Evolutionary conservation across 2,113 vertebrate species (phyloP), one percentile per base, ranked within the genome.

Genomic region (Dipodomys ordii): DNA sequence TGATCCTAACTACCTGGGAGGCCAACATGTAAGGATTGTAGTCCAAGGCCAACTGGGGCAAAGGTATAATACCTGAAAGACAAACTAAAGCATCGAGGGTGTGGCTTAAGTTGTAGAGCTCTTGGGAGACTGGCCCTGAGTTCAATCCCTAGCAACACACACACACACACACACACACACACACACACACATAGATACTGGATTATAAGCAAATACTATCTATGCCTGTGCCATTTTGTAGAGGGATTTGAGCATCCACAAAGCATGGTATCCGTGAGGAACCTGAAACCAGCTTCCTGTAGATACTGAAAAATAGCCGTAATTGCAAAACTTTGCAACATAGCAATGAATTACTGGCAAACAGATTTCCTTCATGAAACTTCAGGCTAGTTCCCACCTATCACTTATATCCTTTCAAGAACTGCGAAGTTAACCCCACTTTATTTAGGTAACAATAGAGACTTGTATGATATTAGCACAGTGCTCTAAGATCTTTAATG

Each of bases 361-460:
- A 72, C 28, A 72, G 35, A 4, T 27, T 92, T 95, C 92, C 76
- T 91, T 64, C 8, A 83, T 71, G 60, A 91, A 94, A 67, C 3
- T 25, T 87, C 44, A 77, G 83, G 72, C 18, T 85, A 86, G 25
- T 78, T 65, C 16, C n/a, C 23, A 62, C 25, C 8, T 71, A 18
- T 96, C 76, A 25, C 32, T 74, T 89, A 22, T 62, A 65, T 64
- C 35, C 69, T 80, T 62, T 39, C 2, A 90, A 85, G 23, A 78
- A 62, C 6, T 4, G 39, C 60, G 39, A 78, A 73, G 19, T 82
- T 53, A 32, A 81, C 35, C 32, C n/a, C 67, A 71, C 83, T 88
- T 82, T 82, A 81, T 65, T 84, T 12, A 35, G 22, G 20, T 4
- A 16, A 5, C 83, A 46, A 92, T 69, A 79, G 11, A 91, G 30